Evolutionary conservation across 2,797 vertebrate genomes (phyloP).

Genomic region (Otolemur crassicaudatus): DNA sequence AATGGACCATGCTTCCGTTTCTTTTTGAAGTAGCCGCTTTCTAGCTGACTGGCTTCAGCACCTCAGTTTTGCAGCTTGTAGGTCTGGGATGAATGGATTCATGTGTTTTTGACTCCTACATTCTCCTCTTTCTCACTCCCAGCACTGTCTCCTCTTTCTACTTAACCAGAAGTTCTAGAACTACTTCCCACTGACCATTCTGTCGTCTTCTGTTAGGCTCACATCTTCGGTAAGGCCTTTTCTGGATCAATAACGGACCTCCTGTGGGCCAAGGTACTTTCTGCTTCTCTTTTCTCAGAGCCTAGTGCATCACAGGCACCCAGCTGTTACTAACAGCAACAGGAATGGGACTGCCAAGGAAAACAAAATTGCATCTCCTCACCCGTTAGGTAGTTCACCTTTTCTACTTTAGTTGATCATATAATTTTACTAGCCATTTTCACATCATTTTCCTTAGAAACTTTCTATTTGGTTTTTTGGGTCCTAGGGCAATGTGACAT

Average conservation of each 20-base stretch:
- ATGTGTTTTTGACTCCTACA: not conserved
- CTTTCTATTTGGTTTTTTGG: not conserved
- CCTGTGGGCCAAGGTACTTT: not conserved
- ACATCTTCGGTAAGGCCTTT: constrained; percentile 43
- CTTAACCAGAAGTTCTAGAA: not conserved
- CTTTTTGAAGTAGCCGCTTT: not conserved
- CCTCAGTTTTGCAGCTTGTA: not conserved
- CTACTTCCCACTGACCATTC: not conserved
- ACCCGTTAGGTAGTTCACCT: not conserved
- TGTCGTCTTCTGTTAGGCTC: constrained; percentile 44
- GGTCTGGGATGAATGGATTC: not conserved
- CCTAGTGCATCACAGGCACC: not conserved
- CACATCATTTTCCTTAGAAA: constrained; percentile 43
- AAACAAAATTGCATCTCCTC: constrained; percentile 11
- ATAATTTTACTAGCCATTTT: constrained; percentile 24
- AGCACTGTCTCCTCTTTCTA: not conserved
- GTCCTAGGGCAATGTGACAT: not conserved
- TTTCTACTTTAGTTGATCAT: constrained; percentile 30
- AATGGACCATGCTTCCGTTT: not conserved
- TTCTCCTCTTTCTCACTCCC: not conserved
- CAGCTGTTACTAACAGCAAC: constrained; percentile 49
- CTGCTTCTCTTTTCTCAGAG: constrained; percentile 1
- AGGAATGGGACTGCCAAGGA: not conserved
- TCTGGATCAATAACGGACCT: constrained; percentile 34
- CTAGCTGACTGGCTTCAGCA: not conserved